Evolutionary conservation across 2,888 invertebrate species (phyloP).

Genomic region (Temnothorax rugatulus): DNA sequence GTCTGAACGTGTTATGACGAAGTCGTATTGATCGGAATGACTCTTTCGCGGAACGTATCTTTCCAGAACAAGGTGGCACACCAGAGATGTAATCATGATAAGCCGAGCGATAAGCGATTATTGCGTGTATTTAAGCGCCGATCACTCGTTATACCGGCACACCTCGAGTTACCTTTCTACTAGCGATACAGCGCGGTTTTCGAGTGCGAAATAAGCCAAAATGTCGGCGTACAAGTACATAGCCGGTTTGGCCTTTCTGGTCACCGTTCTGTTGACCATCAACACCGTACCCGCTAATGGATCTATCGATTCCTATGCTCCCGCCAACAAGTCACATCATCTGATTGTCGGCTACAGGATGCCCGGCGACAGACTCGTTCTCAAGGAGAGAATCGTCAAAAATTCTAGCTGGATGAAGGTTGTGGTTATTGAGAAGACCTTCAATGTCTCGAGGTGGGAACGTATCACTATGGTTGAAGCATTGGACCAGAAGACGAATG

Average conservation of each 20-base stretch:
- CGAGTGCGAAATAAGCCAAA: conserved; percentile 10
- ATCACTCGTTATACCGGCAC: background rate
- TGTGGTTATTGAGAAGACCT: conserved; percentile 72
- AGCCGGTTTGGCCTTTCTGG: conserved; percentile 46
- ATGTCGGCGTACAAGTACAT: conserved; percentile 60
- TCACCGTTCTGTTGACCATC: conserved; percentile 36
- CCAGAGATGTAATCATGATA: conserved; percentile 37
- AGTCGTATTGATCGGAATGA: too few species aligned
- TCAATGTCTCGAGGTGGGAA: conserved; percentile 68
- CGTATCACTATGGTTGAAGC: conserved; percentile 84
- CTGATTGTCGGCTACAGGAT: conserved; percentile 75
- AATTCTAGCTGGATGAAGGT: conserved; percentile 77
- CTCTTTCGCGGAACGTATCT: too few species aligned
- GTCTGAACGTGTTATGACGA: too few species aligned
- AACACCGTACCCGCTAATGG: conserved; percentile 49
- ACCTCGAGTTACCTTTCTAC: background rate
- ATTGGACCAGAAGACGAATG: conserved; percentile 85
- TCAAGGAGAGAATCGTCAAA: conserved; percentile 74
- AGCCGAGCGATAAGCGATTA: conserved; percentile 64
- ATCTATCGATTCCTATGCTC: background rate
- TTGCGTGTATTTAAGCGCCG: conserved; percentile 65
- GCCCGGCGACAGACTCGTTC: conserved; percentile 73
- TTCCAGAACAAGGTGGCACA: too few species aligned
- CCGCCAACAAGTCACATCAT: conserved; percentile 73
- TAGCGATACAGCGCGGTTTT: background rate